Base-by-base conservation (phyloP, 2,113 vertebrate genomes). In the Calonectris borealis region DNA sequence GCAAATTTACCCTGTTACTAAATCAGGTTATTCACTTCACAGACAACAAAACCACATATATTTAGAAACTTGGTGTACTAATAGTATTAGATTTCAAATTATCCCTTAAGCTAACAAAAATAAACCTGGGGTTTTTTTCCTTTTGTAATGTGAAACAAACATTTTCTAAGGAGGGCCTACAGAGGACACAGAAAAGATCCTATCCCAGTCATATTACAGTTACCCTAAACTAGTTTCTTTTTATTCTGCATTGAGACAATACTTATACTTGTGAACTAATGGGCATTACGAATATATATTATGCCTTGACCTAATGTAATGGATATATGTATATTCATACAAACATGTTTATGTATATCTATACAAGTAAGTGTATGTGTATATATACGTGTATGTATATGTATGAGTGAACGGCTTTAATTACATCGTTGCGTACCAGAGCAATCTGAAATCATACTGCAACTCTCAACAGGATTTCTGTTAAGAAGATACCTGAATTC, bases 1-100 rank as follows among this genome's bases (percentile, higher is more conserved):
- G 77, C 32, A 95, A 94, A 96, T 96, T 81, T 90, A 26, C 46
- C 42, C 26, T 73, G 16, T 51, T 95, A 68, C 70, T 95, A 94
- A 96, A 72, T 92, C 85, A 81, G 42, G 49, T 96, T 81, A 24
- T 31, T 86, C 51, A 60, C 32, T 97, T 94, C 85, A 92, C 20
- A 86, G 26, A 57, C 60, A 86, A 93, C 12, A 77, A 60, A 83
- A 79, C 27, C 10, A 3, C 44, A 49, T 90, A n/a, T 66, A 32
- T 79, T 92, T 96, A 72, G 77, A 81, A 94, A 66, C 16, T 62
- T 55, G 24, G 7, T 9, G 4, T 26, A 36, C 20, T 48, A 90
- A 49, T 42, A 89, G 86, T 85, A 90, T 52, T 44, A 96, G 10
- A 80, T 83, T 60, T 88, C 87, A 95, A 89, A 73, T 84, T 51